Evolutionary conservation across 2,113 vertebrate species (phyloP), one percentile per base, ranked within the genome.

Genomic region (Chlorocebus sabaeus): DNA sequence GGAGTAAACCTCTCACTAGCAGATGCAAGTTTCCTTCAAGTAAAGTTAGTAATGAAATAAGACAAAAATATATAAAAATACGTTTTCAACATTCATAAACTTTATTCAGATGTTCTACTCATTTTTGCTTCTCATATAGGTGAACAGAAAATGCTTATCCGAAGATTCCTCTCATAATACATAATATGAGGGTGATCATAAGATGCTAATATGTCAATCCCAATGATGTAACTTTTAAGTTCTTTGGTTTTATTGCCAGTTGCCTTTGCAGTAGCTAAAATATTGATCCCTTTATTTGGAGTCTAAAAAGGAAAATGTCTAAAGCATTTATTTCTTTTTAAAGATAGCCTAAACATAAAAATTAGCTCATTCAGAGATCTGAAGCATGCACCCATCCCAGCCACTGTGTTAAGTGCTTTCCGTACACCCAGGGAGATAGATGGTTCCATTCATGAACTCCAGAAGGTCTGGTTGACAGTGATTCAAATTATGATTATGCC

Each of bases 201-300:
- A 23, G 99, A 99, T 94, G 99, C 99, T 97, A 99, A 98, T 97
- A 99, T 99, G 75, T 99, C 99, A 16, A 99, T 99, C 98, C 99
- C 99, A 98, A 99, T 99, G 98, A 99, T 99, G 96, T 99, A 99
- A 98, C 99, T 99, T 98, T 99, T 99, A 97, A 99, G 91, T 98
- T 99, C 99, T 97, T 99, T 99, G 0, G 98, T 99, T 98, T 99
- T 99, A 30, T 98, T 99, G 98, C 99, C 99, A 73, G 99, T 99
- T 96, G 99, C 99, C 97, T 99, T 99, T 86, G 99, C 99, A 96
- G 99, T 99, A 64, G 99, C 99, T 68, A 99, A 98, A 96, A 99
- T 96, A 83, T 98, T 99, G 0, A 99, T 99, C 97, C 99, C 99
- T 98, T 99, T 99, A 98, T 99, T 99, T 97, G 99, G 99, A 97